Evolutionary conservation across 2,888 invertebrate species (phyloP), one percentile per base, ranked within the genome.

Genomic region (Stratiomys singularior): DNA sequence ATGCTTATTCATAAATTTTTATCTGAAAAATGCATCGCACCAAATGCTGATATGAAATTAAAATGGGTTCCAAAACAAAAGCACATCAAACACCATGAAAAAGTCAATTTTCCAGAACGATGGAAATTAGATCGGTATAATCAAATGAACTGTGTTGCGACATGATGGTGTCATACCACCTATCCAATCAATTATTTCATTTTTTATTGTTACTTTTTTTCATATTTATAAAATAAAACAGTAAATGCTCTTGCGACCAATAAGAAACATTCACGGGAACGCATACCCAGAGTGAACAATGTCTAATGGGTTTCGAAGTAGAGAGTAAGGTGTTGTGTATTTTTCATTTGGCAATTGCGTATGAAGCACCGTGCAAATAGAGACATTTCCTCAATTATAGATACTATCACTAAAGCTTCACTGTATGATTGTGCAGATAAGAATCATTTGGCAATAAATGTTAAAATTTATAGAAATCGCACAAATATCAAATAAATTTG

Each of bases 341-440:
- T 47, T 44, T 44, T 46, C 69, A 69, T 46, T 46, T 69, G 47
- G 1, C 69, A 47, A 21, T 13, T 1, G 18, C 46, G 18, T 25
- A 37, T 37, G 5, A 37, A 37, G 37, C 9, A 37, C 3, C 37
- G 37, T 9, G 47, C 46, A 28, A 72, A 27, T 28, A 72, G 56
- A 72, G 28, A 56, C 56, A 72, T 72, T 72, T 72, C 72, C 72
- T 72, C 72, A 52, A 72, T 72, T 72, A 72, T 27, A 27, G 72
- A 72, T 72, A 46, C 30, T 72, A 72, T 72, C 72, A 52, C 9
- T 3, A 37, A 37, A 37, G 37, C 21, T 56, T 7, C 46, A 72
- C 52, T 60, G 3, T 60, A 60, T 60, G 23, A 23, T 25, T 52
- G 52, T 18, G 15, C 4, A 52, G 52, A 52, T 52, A 52, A 52